Base-by-base conservation (phyloP, 2,888 invertebrate genomes). In the Ischnura elegans region DNA sequence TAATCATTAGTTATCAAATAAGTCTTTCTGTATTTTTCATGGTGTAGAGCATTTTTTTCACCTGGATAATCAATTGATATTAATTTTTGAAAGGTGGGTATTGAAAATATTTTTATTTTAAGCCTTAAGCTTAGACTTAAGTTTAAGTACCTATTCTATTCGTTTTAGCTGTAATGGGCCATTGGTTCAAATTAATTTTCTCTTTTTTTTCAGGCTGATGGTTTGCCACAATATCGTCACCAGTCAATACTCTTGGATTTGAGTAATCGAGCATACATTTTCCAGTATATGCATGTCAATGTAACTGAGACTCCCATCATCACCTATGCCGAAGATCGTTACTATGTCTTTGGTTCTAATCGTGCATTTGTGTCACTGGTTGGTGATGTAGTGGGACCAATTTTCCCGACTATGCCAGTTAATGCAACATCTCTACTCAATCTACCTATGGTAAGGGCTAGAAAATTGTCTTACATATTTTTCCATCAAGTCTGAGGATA, bases 281-380 rank as follows among this genome's bases (percentile, higher is more conserved):
- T 99, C 96, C 99, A 99, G 95, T 99, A 99, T 96, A 98, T 99
- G 97, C 99, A 99, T 96, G 98, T 99, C 0, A 99, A 99, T 96
- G 98, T 99, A 10, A 99, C 99, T 0, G 99, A 99, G 96, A 98
- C 98, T 0, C 98, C 99, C 3, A 97, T 98, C 94, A 98, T 99
- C 94, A 98, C 99, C 0, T 99, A 99, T 96, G 98, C 98, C 95
- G 98, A 98, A 94, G 97, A 98, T 95, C 98, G 98, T 95, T 98
- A 99, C 96, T 99, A 99, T 96, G 98, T 99, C 93, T 99, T 98
- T 95, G 99, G 99, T 0, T 99, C 99, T 0, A 99, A 99, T 95
- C 97, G 96, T 94, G 99, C 98, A 25, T 96, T 97, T 36, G 97
- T 98, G n/a, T 98, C 98, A 0, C 96, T 98, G 45, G 98, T 98